Percentiles rank a stretch among this genome's conserved stretches.
Evolutionary conservation across 2,797 vertebrate genomes (phyloP).

Genomic region (Emys orbicularis): DNA sequence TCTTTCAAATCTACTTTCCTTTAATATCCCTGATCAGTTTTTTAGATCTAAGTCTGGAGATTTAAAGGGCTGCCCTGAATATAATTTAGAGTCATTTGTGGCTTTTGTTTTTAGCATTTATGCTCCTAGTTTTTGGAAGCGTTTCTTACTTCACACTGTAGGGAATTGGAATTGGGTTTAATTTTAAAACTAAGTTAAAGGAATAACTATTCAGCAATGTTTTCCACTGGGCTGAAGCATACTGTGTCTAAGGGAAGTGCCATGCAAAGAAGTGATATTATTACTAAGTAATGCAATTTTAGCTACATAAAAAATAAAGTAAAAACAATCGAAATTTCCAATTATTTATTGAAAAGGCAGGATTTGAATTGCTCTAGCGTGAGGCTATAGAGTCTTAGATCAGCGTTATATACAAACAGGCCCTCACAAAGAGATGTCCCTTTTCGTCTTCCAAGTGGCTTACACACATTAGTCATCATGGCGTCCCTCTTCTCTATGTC

Average conservation of each 20-base stretch:
- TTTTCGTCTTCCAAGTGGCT: not conserved
- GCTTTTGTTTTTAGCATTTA: not conserved
- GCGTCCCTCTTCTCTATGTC: not conserved
- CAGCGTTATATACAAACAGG: not conserved
- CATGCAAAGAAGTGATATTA: not conserved
- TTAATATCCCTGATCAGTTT: slow-evolving; percentile 48
- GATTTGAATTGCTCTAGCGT: not conserved
- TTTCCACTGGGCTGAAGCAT: accelerated
- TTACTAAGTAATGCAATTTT: not conserved
- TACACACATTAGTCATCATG: not conserved
- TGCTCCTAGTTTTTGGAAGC: not conserved
- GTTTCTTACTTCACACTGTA: not conserved
- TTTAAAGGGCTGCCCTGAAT: slow-evolving; percentile 3
- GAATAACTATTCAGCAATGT: accelerated
- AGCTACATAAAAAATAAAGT: no score
- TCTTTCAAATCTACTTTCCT: slow-evolving; percentile 51
- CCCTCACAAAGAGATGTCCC: not conserved
- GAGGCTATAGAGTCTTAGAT: not conserved
- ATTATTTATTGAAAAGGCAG: not conserved
- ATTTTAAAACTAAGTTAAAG: not conserved
- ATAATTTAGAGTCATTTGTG: not conserved
- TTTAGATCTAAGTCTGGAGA: slow-evolving; percentile 55
- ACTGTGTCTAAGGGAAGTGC: not conserved
- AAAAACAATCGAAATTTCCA: not conserved
- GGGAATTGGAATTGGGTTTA: not conserved